Base-by-base conservation (phyloP, 1,140 invertebrate species). In the Diploscapter pachys region DNA sequence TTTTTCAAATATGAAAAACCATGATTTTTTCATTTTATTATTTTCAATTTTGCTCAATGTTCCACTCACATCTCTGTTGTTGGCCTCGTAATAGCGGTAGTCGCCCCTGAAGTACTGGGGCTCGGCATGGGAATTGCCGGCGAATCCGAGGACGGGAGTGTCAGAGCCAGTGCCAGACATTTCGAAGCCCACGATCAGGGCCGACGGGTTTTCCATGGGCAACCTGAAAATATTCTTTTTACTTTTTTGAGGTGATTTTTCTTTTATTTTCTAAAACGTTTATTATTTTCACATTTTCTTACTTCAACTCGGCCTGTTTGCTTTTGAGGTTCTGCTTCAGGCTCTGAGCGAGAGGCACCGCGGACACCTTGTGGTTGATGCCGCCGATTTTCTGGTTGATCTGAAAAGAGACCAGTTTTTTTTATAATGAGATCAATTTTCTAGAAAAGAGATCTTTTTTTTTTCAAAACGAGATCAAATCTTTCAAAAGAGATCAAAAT, bases 41-140 rank as follows among this genome's bases (percentile, higher is more conserved):
- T 31, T 31, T 31, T 1, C 31, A 31, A 31, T 1, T 31, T 31
- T 31, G 31, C 31, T 31, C 31, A 55, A 55, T 6, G 63, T 65
- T 50, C 51, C 6, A 64, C 66, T 68, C n/a, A 68, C 66, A 6
- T 68, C 66, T 52, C 52, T 50, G 6, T 8, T 53, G 5, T 48
- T 50, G 6, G 66, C 6, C 51, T 50, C 48, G 6, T 55, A 6
- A 61, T 71, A 76, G 73, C 52, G 56, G 73, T 70, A 76, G 74
- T 77, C 74, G 11, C 74, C 74, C 5, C 75, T 48, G 52, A 72
- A 77, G 4, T 76, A 49, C 74, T 71, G 73, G 49, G 54, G 73
- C 54, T 76, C 13, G 51, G 6, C n/a, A 5, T 48, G 5, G 49
- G n/a, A 9, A 64, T 76, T 76, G 56, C 54, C 73, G 49, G 74